Conservation (phyloP, 2,797 vertebrate genomes). For the Enteromius trimaculatus region DNA sequence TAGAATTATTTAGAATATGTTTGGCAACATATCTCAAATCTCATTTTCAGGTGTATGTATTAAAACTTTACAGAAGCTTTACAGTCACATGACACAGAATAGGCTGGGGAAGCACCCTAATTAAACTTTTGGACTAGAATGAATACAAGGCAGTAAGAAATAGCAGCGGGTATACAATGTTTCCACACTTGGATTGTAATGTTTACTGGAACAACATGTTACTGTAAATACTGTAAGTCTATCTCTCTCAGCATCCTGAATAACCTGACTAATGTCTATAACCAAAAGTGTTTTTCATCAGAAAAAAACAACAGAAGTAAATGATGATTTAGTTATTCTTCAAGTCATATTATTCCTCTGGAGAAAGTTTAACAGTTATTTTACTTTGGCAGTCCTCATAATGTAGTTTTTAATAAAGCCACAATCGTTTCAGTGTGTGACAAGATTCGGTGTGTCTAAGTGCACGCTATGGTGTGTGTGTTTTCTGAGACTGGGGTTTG, state of each 20-base stretch:
- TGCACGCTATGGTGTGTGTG: slow-evolving; percentile 17
- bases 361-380: slow-evolving; percentile 1
- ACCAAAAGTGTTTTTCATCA: not conserved
- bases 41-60: not conserved
- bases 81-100: not conserved
- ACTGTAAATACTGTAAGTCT: too few species aligned
- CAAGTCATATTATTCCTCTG: not conserved
- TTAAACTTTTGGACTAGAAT: not conserved
- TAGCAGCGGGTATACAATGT: not conserved
- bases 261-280: too few species aligned
- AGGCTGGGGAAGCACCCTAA: not conserved
- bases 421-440: slow-evolving; percentile 36
- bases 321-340: not conserved
- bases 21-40: not conserved
- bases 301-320: not conserved
- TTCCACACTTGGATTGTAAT: too few species aligned
- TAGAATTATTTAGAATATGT: too few species aligned
- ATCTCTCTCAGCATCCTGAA: too few species aligned
- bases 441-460: not conserved
- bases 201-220: too few species aligned
- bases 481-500: slow-evolving; percentile 6
- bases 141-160: too few species aligned
- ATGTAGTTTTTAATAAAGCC: slow-evolving; percentile 26
- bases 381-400: not conserved
- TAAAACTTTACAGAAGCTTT: not conserved